Conservation (phyloP, 2,888 invertebrate species). For the Epistrophe eligans region DNA sequence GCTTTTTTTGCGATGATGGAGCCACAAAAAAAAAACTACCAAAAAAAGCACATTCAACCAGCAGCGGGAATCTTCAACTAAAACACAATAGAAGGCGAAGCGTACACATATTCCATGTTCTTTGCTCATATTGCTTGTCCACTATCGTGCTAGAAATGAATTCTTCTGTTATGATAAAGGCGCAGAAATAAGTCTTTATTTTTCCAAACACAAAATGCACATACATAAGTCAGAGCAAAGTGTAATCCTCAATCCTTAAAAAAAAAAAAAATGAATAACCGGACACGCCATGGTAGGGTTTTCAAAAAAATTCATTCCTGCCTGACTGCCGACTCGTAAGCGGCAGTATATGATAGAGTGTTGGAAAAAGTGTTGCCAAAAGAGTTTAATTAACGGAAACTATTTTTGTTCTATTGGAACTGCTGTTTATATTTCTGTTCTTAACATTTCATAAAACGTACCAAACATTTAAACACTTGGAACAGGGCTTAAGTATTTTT, state of each 20-base stretch:
- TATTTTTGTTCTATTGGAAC: not conserved
- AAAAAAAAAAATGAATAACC: slow-evolving; percentile 38
- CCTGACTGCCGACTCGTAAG: slow-evolving; percentile 48
- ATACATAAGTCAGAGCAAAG: slow-evolving; percentile 52
- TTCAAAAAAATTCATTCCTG: slow-evolving; percentile 42
- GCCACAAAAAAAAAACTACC: slow-evolving; percentile 1
- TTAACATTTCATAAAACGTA: no score
- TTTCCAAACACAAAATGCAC: slow-evolving; percentile 64
- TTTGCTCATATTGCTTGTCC: not conserved
- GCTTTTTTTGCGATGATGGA: slow-evolving; percentile 28
- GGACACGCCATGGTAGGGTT: slow-evolving; percentile 39
- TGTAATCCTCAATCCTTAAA: slow-evolving; percentile 38
- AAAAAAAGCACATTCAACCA: slow-evolving; percentile 7
- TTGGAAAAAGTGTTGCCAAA: slow-evolving; percentile 4
- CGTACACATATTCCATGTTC: not conserved
- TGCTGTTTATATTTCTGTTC: no score
- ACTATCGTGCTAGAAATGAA: not conserved
- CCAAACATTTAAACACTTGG: no score
- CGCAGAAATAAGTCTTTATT: slow-evolving; percentile 58
- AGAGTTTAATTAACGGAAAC: not conserved
- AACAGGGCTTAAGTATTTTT: no score
- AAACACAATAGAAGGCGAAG: slow-evolving; percentile 46
- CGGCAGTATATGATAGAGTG: slow-evolving; percentile 49
- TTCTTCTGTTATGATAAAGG: slow-evolving; percentile 20
- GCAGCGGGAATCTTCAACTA: slow-evolving; percentile 31